Conservation (phyloP, 2,797 vertebrate species). For the Propithecus deckenii region DNA sequence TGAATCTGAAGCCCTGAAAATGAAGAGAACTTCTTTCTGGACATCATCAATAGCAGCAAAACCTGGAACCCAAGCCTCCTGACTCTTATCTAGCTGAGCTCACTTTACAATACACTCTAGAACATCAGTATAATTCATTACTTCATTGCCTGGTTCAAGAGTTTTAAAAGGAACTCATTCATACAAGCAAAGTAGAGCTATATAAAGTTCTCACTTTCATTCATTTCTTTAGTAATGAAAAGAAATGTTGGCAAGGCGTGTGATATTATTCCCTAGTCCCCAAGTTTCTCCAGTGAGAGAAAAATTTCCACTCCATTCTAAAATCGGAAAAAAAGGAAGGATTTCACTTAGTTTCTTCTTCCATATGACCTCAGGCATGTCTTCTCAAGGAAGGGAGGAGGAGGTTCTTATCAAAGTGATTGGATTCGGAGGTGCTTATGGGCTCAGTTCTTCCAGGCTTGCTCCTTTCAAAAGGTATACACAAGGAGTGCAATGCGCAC, state of each 20-base stretch:
- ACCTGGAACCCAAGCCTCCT: background rate
- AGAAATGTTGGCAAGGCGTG: background rate
- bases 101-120: background rate
- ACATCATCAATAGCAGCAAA: background rate
- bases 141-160: background rate
- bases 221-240: background rate
- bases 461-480: background rate
- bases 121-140: background rate
- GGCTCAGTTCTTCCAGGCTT: background rate
- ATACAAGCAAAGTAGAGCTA: background rate
- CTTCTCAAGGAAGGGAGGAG: background rate
- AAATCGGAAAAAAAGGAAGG: background rate
- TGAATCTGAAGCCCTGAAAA: slow-evolving; percentile 15
- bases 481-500: too few relatives aligned
- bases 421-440: background rate
- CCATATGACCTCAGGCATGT: background rate
- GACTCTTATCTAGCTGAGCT: background rate
- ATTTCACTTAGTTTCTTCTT: background rate
- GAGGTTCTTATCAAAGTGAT: background rate
- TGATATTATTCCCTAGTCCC: background rate
- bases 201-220: background rate
- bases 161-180: slow-evolving; percentile 8
- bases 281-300: background rate
- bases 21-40: background rate
- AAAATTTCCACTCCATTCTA: background rate